Conservation (phyloP, 2,113 vertebrate species). For the Oncorhynchus nerka region DNA sequence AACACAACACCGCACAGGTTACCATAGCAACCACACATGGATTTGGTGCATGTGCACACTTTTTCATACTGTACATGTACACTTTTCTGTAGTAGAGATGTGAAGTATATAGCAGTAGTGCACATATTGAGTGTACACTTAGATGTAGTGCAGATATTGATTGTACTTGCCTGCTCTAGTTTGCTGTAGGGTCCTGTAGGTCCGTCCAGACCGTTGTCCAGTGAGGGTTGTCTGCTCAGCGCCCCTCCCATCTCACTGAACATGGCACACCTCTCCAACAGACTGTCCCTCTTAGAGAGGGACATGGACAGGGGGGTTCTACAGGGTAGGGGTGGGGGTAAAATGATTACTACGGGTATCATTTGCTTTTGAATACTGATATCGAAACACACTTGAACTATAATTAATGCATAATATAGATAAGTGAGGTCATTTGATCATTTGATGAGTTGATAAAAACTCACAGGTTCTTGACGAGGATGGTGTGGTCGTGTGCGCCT, state of each 20-base stretch:
- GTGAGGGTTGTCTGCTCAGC: constrained; percentile 75
- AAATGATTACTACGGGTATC: not conserved
- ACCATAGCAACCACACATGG: not conserved
- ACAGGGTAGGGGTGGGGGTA: constrained; percentile 16
- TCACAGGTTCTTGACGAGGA: constrained; percentile 84
- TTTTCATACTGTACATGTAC: not conserved
- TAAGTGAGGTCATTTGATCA: too few relatives aligned
- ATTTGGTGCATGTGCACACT: not conserved
- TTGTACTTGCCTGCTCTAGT: constrained; percentile 83
- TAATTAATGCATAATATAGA: too few relatives aligned
- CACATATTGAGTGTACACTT: too few relatives aligned
- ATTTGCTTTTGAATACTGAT: not conserved
- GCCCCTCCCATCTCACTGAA: constrained; percentile 83
- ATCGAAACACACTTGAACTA: too few relatives aligned
- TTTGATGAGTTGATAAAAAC: constrained; percentile 29
- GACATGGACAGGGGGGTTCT: constrained; percentile 83
- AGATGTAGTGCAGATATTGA: too few relatives aligned
- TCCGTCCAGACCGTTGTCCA: constrained; percentile 77
- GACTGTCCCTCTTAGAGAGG: constrained; percentile 90
- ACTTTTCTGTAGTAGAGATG: too few relatives aligned
- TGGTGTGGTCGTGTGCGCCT: constrained; percentile 72
- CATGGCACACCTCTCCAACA: constrained; percentile 92
- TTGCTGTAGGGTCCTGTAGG: constrained; percentile 49
- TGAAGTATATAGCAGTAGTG: too few relatives aligned
- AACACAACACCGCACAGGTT: constrained; percentile 15